Percentiles rank a stretch among this genome's conserved stretches.
Evolutionary conservation across 2,888 invertebrate species (phyloP).

Genomic region (Heteromyza rotundicornis): DNA sequence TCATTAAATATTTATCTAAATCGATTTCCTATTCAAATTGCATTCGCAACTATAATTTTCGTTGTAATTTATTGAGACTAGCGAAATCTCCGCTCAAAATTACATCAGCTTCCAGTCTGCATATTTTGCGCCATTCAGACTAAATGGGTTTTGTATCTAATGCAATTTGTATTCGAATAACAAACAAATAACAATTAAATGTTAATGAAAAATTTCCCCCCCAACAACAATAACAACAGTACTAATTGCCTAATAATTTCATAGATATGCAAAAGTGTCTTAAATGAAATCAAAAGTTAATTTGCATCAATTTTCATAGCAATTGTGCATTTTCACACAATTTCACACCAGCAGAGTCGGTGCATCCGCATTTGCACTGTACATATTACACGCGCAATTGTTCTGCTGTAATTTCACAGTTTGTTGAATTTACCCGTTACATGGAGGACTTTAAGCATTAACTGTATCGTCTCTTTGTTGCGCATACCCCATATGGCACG

Average conservation of each 20-base stretch:
- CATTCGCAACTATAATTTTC: too few species aligned
- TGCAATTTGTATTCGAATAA: neutral
- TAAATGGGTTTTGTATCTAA: neutral
- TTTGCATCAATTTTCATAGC: neutral
- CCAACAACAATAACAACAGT: neutral
- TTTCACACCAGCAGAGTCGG: neutral
- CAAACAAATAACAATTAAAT: neutral
- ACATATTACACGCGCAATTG: neutral
- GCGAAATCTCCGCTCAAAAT: neutral
- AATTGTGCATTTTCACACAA: neutral
- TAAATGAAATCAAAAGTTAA: constrained; percentile 3
- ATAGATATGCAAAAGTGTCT: neutral
- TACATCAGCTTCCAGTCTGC: neutral
- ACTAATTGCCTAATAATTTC: neutral
- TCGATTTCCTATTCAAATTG: too few species aligned
- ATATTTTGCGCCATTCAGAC: too few species aligned
- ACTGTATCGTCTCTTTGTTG: too few species aligned
- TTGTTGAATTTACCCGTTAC: too few species aligned
- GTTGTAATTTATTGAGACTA: too few species aligned
- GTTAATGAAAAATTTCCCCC: neutral
- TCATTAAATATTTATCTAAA: too few species aligned
- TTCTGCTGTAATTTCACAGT: neutral
- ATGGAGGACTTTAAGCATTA: too few species aligned
- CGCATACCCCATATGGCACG: too few species aligned
- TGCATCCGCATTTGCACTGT: neutral